Base-by-base conservation (phyloP, 2,113 vertebrate species). In the Geococcyx californianus region DNA sequence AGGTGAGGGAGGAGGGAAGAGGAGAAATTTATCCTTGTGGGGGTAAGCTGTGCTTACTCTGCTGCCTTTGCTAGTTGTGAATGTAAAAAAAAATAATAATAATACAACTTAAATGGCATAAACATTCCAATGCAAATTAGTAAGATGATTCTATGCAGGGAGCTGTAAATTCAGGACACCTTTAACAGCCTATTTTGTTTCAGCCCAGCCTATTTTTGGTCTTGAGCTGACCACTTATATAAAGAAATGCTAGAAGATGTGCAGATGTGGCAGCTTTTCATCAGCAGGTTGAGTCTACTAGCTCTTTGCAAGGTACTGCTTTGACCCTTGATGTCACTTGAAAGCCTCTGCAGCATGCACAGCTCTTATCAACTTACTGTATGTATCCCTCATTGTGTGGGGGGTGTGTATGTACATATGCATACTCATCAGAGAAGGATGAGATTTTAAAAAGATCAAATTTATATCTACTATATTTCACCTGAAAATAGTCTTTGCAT, bases 161-260 rank as follows among this genome's bases (percentile, higher is more conserved):
- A 87, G 34, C 20, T 1, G 3, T 38, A 83, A 67, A 93, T 69
- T 63, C 11, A 11, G 8, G 25, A 72, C 47, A 33, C 55, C 28
- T 91, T 77, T 58, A 82, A 36, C 26, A 80, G 29, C 11, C 18
- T 59, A 55, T 23, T 85, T 77, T 73, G 51, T 83, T 26, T 80
- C 67, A 95, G 26, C 21, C 21, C 63, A 85, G 45, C 36, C 82
- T 79, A 69, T 66, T 95, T 94, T 87, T 89, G 84, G 42, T 87
- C 56, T 58, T 42, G 47, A 94, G 72, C 40, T 72, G 91, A 82
- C 69, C 69, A 66, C 40, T 87, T 52, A 75, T 2, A 70, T 45
- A 87, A 76, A 58, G 64, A 91, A 93, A 92, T 0, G 3, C 54
- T n/a, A 66, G 63, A 75, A 95, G 74, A 79, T 84, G 54, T 3